Evolutionary conservation across 1,140 invertebrate genomes (phyloP).

Genomic region (Parasteatoda tepidariorum): DNA sequence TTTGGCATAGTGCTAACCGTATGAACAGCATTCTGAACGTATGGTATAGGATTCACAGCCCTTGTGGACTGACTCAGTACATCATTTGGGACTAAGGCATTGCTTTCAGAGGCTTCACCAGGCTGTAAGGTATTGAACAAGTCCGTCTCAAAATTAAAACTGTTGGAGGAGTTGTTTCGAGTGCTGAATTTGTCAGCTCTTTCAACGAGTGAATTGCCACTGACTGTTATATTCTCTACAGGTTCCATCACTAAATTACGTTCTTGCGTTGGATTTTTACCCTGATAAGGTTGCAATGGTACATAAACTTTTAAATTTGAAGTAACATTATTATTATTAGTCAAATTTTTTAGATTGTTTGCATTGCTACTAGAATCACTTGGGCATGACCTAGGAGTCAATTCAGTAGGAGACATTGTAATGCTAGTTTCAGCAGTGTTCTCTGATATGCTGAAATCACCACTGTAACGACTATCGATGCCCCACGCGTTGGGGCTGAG

Average conservation of each 20-base stretch:
- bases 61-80: slow-evolving; percentile 65
- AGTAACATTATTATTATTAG: slow-evolving; percentile 38
- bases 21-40: slow-evolving; percentile 81
- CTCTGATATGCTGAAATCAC: slow-evolving; percentile 66
- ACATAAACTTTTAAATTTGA: slow-evolving; percentile 66
- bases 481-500: slow-evolving; percentile 25
- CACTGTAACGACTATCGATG: slow-evolving; percentile 31
- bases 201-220: slow-evolving; percentile 77
- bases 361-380: slow-evolving; percentile 49
- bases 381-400: slow-evolving; percentile 55
- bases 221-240: slow-evolving; percentile 74
- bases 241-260: slow-evolving; percentile 80
- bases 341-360: slow-evolving; percentile 61
- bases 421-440: slow-evolving; percentile 70
- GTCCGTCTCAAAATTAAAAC: slow-evolving; percentile 70
- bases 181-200: slow-evolving; percentile 70
- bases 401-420: slow-evolving; percentile 69
- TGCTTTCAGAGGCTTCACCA: slow-evolving; percentile 65
- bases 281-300: slow-evolving; percentile 82
- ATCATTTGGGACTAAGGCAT: slow-evolving; percentile 68
- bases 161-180: slow-evolving; percentile 65
- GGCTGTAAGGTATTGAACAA: slow-evolving; percentile 66
- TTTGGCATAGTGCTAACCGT: slow-evolving; percentile 68
- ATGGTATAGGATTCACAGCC: slow-evolving; percentile 76
- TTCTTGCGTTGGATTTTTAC: slow-evolving; percentile 88